Percentiles rank a stretch among this genome's conserved stretches.
These are phyloP conservation scores for Mastomys coucha DNA, from an alignment of 2,113 vertebrate species.

Conservation along the genomic window DNA sequence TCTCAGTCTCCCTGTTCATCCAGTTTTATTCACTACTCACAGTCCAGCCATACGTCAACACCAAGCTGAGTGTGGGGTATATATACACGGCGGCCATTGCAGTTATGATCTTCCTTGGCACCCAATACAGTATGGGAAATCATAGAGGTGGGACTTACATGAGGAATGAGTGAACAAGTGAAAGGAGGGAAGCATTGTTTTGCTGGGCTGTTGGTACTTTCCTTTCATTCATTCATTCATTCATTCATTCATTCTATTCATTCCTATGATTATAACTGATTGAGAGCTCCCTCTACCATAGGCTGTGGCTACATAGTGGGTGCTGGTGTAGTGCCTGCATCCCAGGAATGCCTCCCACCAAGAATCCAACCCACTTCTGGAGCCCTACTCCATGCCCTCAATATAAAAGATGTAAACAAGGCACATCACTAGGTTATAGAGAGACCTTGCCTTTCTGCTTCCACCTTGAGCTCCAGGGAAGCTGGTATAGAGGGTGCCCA, in stretches of 20 bases:
- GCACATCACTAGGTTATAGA: neutral
- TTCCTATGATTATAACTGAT: neutral
- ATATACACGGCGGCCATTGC: rapidly evolving
- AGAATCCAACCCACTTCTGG: neutral
- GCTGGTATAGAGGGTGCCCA: neutral
- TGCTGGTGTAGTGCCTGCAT: neutral
- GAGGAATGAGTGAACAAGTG: neutral
- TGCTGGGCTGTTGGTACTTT: too few relatives aligned
- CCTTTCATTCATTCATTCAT: neutral
- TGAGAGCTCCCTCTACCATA: neutral
- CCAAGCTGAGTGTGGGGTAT: neutral
- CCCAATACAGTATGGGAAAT: neutral
- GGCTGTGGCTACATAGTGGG: neutral
- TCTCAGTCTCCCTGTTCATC: neutral
- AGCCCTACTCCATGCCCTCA: rapidly evolving
- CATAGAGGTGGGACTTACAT: rapidly evolving
- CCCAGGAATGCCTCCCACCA: neutral
- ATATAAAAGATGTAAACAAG: neutral
- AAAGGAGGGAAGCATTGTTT: neutral
- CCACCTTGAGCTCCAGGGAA: neutral
- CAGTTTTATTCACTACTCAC: neutral
- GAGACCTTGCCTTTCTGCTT: neutral
- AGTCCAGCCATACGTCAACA: rapidly evolving
- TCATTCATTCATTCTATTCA: neutral
- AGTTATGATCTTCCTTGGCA: neutral